Conservation (phyloP, 2,888 invertebrate species). For the Sinopyrophorus schimmeli region DNA sequence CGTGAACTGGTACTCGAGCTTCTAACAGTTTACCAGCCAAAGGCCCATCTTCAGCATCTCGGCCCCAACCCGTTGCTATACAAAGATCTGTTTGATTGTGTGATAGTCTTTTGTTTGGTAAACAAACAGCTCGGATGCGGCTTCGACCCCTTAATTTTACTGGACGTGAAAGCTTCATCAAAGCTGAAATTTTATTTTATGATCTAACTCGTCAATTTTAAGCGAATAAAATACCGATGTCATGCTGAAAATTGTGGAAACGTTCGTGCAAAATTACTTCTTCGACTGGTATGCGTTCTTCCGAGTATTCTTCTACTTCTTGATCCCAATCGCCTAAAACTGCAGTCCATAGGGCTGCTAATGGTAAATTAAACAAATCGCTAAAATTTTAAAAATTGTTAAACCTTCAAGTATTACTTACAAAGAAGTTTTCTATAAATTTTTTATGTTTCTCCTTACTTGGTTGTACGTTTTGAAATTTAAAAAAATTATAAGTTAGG, state of each 20-base stretch:
- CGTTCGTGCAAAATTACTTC: constrained; percentile 80
- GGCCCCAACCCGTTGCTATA: constrained; percentile 85
- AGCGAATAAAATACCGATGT: constrained; percentile 66
- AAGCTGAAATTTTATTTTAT: too few species aligned
- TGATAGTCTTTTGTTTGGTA: constrained; percentile 63
- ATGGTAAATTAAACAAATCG: constrained; percentile 82
- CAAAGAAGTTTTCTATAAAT: background rate
- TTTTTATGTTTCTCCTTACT: too few species aligned
- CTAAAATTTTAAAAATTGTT: too few species aligned
- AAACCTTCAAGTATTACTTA: too few species aligned
- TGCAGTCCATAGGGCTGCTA: constrained; percentile 86
- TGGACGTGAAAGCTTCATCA: constrained; percentile 81
- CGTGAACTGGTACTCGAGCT: constrained; percentile 73
- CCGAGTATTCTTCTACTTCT: constrained; percentile 68
- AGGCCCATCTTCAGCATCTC: constrained; percentile 76
- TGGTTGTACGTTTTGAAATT: too few species aligned
- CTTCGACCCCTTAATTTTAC: constrained; percentile 72
- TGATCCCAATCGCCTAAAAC: constrained; percentile 88
- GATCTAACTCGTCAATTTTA: too few species aligned
- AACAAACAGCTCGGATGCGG: constrained; percentile 73
- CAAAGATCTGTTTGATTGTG: constrained; percentile 61
- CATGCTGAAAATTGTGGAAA: constrained; percentile 87
- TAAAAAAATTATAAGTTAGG: too few species aligned
- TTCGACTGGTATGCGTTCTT: constrained; percentile 75
- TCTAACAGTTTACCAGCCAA: constrained; percentile 79